A percentile compares a stretch with the other conserved stretches of the same genome.
Conservation (phyloP, 2,888 invertebrate species). For the Pristionchus exspectatus region DNA sequence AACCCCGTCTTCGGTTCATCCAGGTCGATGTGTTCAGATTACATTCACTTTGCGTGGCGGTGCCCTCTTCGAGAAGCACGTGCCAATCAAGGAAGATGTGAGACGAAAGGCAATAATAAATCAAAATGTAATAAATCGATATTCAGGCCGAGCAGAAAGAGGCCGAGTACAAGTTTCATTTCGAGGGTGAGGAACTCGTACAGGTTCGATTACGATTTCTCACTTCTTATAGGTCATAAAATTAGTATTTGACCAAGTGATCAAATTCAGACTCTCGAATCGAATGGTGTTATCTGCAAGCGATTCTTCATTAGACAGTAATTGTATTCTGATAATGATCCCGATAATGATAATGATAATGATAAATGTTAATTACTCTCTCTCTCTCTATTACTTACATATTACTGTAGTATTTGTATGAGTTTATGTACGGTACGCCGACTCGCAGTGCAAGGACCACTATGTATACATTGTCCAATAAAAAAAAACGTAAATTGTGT, state of each 20-base stretch:
- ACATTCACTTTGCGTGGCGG: constrained; percentile 65
- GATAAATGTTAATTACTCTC: too few species aligned
- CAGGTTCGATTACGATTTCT: not conserved
- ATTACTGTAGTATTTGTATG: too few species aligned
- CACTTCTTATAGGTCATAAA: too few species aligned
- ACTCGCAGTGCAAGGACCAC: too few species aligned
- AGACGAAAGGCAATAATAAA: not conserved
- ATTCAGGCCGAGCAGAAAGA: constrained; percentile 72
- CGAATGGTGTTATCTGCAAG: not conserved
- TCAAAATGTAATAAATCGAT: not conserved
- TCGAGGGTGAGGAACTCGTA: constrained; percentile 4
- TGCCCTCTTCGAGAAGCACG: constrained; percentile 67
- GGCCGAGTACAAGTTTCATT: constrained; percentile 73
- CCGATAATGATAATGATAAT: too few species aligned
- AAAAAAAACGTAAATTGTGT: too few species aligned
- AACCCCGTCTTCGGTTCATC: not conserved
- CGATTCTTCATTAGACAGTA: not conserved
- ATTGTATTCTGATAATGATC: not conserved
- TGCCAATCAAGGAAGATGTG: constrained; percentile 59
- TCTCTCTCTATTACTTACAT: too few species aligned
- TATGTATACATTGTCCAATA: too few species aligned
- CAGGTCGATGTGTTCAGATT: constrained; percentile 57
- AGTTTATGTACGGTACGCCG: too few species aligned
- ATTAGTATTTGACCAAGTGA: not conserved
- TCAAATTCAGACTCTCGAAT: not conserved